Evolutionary conservation across 2,888 invertebrate genomes (phyloP), one percentile per base, ranked within the genome.

Genomic region (Nowickia ferox): DNA sequence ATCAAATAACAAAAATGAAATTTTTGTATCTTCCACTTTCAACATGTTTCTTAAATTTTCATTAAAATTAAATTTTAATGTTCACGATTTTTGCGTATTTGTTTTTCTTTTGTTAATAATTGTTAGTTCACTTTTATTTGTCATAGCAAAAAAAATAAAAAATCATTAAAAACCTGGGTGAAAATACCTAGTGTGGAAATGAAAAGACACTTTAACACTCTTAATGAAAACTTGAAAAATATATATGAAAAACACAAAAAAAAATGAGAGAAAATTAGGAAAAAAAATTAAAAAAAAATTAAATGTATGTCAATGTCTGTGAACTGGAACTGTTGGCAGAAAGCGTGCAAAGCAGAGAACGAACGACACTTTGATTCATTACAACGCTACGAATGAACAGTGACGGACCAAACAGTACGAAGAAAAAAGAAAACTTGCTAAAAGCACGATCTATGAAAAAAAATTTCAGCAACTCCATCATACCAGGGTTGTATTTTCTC

Each of bases 241-340:
- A 38, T 9, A 40, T 40, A 30, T 22, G 10, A n/a, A 17, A 63
- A 53, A 74, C 57, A 9, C 4, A 17, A 65, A 79, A 30, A 30
- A 30, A 30, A 65, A 65, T 38, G 10, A 42, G 13, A 44, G 46
- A 68, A 57, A 10, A 48, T 57, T 30, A 19, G 8, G 59, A 76
- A 51, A 66, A 81, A 42, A 63, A 3, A 38, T 59, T 13, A 40
- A 11, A 59, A 65, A 51, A 53, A 81, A 19, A 61, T 22, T 61
- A 55, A 84, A 87, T 84, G 72, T 87, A 44, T 87, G 86, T 84
- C 84, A 87, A 84, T 84, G 84, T 48, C 81, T 87, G 86, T 84
- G 86, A 87, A 87, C 86, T 87, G 86, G 86, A 84, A 87, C 86
- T 87, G 74, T 57, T 69, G 68, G 61, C 82, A 82, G 63, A 84